phyloP scores from a whole-genome alignment of 37 sponge, comb jelly and placozoan genomes.

The Aplysina aerophoba region DNA sequence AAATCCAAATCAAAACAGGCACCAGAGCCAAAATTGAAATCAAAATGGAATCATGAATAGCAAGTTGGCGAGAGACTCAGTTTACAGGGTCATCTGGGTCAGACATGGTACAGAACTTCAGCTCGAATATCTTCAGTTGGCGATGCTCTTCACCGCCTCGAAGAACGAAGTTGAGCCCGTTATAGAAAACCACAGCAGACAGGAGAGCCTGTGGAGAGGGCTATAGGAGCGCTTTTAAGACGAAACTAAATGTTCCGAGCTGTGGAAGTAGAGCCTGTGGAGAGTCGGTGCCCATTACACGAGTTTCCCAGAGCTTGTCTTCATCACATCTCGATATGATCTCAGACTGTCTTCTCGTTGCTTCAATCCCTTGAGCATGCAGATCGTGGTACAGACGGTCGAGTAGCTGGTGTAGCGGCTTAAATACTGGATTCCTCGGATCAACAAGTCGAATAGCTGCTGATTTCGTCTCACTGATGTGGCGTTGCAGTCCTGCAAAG shows the following conservation, averaged over 20 bases:
- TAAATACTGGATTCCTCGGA: neutral
- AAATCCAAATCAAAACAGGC: no score
- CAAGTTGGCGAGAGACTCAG: no score
- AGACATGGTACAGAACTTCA: conserved; percentile 2
- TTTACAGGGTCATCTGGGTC: conserved; percentile 32
- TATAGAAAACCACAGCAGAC: conserved; percentile 38
- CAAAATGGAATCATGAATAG: no score
- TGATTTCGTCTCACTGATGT: conserved; percentile 28
- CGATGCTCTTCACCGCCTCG: conserved; percentile 53
- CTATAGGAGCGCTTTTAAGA: no score
- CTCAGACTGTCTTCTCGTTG: conserved; percentile 12
- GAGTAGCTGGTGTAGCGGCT: neutral
- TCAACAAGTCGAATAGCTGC: conserved; percentile 16
- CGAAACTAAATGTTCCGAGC: no score
- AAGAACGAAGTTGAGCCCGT: conserved; percentile 53
- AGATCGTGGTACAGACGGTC: conserved; percentile 26
- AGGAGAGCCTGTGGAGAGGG: conserved; percentile 32
- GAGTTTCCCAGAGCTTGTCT: conserved; percentile 33
- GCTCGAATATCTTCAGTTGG: conserved; percentile 40
- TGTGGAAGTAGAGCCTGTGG: no score
- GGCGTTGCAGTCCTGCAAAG: conserved; percentile 10
- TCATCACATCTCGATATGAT: conserved; percentile 20
- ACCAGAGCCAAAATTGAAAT: no score
- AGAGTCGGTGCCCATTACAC: conserved; percentile 21
- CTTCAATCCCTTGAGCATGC: conserved; percentile 24